Base-by-base conservation (phyloP, 2,888 invertebrate species). In the Himalopsyche japonica region DNA sequence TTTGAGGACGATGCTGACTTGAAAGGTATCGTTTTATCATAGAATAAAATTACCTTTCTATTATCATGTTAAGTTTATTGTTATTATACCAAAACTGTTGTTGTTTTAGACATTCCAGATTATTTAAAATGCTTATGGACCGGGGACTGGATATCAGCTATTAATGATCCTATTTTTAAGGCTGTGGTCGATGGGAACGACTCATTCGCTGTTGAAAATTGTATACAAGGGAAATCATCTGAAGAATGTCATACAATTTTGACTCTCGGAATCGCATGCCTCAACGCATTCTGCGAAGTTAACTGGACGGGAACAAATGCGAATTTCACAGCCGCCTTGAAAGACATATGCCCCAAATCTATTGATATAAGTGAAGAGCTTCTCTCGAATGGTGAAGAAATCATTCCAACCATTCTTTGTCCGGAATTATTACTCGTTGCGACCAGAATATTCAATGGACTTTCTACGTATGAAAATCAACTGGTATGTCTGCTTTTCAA, bases 231-330 rank as follows among this genome's bases (percentile, higher is more conserved):
- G 7, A 43, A 84, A 70, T 27, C 84, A 27, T 37, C 79, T 3
- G 82, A 82, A 47, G 85, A 82, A 30, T 76, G 43, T 79, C 37
- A 57, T 30, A 48, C 92, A 84, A 89, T 94, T 87, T 89, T 95
- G 18, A 89, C 91, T 80, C 89, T 94, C 81, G 96, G 94, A 2
- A 92, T 96, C 24, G 93, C 95, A 49, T 93, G 95, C 87, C 90
- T 97, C 37, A 91, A 95, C 80, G 92, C 93, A 34, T 98, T 97
- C 90, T 93, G 96, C 82, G 96, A 97, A 89, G 93, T 93, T 81
- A 98, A 98, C 90, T 98, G 97, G 94, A 95, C 95, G 80, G 96
- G 97, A 0, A 96, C 97, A 4, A 90, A 92, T 76, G 89, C 93
- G 37, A 89, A 91, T 88, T 92, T 0, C 88, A 90, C 76, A 88